A percentile compares a stretch with the other conserved stretches of the same genome.
Conservation (phyloP, 2,113 vertebrate genomes). For the Rutilus rutilus region DNA sequence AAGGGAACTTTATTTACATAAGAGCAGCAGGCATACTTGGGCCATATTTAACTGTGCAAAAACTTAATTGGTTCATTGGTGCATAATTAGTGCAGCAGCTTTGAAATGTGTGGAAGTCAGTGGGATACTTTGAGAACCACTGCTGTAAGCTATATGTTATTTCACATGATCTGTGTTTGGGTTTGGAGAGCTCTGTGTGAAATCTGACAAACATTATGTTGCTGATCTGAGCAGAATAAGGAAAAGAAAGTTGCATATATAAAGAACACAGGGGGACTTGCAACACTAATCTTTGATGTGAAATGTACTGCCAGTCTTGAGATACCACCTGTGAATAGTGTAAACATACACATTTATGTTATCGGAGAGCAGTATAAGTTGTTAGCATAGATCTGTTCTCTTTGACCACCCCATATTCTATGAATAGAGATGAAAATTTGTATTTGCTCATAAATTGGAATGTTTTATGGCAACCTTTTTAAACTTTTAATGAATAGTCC, state of each 20-base stretch:
- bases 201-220: background rate
- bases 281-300: background rate
- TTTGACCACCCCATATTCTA: background rate
- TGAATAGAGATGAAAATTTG: constrained; percentile 6
- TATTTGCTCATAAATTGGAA: constrained; percentile 43
- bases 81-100: background rate
- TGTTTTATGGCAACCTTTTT: constrained; percentile 17
- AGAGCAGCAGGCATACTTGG: background rate
- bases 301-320: background rate
- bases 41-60: background rate
- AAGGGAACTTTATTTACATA: background rate
- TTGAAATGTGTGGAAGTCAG: background rate
- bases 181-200: background rate
- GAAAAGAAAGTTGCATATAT: background rate
- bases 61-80: background rate
- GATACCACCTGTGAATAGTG: background rate
- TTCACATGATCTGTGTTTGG: background rate
- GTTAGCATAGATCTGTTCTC: background rate
- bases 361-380: background rate
- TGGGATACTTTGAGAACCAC: background rate
- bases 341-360: constrained; percentile 2
- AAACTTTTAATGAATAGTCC: constrained; percentile 8
- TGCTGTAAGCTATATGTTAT: constrained; percentile 12
- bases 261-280: background rate
- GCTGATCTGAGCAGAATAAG: background rate